A percentile compares a stretch with the other conserved stretches of the same genome.
Conservation (phyloP, 2,797 vertebrate species). For the Spinus pinus region DNA sequence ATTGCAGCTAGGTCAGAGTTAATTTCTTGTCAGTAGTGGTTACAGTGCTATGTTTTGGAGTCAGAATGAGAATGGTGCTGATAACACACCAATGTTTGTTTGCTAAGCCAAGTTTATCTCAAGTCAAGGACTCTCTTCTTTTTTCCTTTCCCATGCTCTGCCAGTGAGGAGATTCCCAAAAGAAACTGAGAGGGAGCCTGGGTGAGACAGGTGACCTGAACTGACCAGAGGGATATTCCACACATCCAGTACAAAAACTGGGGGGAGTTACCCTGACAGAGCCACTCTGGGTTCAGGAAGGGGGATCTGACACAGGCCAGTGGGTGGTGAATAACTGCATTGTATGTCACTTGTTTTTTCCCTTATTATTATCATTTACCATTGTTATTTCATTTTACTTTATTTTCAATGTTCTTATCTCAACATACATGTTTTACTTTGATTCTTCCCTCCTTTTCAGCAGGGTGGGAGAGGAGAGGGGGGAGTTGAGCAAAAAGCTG, state of each 20-base stretch:
- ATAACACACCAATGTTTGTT: neutral
- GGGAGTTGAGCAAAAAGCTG: neutral
- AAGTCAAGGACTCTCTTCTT: neutral
- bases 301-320: neutral
- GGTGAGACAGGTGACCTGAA: neutral
- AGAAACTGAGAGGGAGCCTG: neutral
- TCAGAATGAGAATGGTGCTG: neutral
- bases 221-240: neutral
- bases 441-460: neutral
- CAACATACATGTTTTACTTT: neutral
- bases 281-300: neutral
- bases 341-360: neutral
- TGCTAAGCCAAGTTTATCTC: neutral
- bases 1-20: neutral
- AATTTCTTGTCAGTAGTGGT: neutral
- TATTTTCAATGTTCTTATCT: neutral
- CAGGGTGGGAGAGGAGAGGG: fast-evolving
- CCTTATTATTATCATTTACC: neutral
- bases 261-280: neutral
- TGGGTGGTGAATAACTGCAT: neutral
- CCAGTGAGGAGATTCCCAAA: neutral
- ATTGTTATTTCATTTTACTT: neutral
- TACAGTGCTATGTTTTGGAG: neutral
- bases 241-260: neutral
- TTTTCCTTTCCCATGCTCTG: neutral